Conservation (phyloP, 2,888 invertebrate genomes). For the Catocala nupta region DNA sequence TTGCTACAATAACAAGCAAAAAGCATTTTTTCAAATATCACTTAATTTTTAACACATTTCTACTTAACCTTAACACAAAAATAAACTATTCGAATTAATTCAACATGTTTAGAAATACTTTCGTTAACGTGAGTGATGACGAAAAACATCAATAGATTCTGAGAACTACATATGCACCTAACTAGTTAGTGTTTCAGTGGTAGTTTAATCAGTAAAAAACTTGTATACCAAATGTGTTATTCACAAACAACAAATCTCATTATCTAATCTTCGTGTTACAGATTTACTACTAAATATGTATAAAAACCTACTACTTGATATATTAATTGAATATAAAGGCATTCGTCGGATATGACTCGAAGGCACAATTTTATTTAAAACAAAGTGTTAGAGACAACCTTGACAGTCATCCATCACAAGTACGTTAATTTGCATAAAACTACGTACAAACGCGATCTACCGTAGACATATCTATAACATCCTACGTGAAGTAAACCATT, state of each 20-base stretch:
- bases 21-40: constrained; percentile 65
- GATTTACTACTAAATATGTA: constrained; percentile 71
- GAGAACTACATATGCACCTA: constrained; percentile 39
- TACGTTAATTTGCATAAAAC: constrained; percentile 61
- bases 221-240: constrained; percentile 60
- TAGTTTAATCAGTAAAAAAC: constrained; percentile 56
- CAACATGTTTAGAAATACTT: constrained; percentile 78
- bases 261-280: constrained; percentile 65
- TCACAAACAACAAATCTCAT: constrained; percentile 61
- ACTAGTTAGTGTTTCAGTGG: constrained; percentile 48
- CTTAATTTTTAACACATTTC: constrained; percentile 66
- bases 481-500: constrained; percentile 56
- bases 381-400: constrained; percentile 60
- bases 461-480: constrained; percentile 38
- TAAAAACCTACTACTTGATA: constrained; percentile 78
- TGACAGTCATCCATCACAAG: constrained; percentile 57
- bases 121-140: constrained; percentile 47
- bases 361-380: constrained; percentile 78
- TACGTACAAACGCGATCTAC: constrained; percentile 53
- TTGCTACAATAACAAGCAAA: constrained; percentile 59
- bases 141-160: constrained; percentile 47
- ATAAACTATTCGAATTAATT: constrained; percentile 84
- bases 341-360: constrained; percentile 84
- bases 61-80: constrained; percentile 75
- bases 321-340: constrained; percentile 73